Evolutionary conservation across 2,797 vertebrate species (phyloP).

Genomic region (Sebastes reedi): DNA sequence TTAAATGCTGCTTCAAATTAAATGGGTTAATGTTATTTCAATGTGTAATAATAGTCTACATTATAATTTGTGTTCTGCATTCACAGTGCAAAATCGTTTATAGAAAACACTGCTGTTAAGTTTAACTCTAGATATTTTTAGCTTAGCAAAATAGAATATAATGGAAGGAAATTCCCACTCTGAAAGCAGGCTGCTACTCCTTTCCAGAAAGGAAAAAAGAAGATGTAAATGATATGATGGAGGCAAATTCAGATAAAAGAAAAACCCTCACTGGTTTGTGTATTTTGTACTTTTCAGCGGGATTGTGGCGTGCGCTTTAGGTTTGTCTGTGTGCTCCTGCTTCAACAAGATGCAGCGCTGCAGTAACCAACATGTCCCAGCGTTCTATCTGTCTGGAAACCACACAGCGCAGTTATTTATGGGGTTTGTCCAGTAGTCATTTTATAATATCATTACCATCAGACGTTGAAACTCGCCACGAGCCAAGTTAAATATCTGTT

Average conservation of each 20-base stretch:
- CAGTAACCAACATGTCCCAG: slow-evolving; percentile 70
- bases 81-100: slow-evolving; percentile 48
- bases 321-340: slow-evolving; percentile 40
- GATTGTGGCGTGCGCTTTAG: slow-evolving; percentile 17
- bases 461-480: slow-evolving; percentile 69
- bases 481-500: slow-evolving; percentile 86
- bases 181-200: slow-evolving; percentile 51
- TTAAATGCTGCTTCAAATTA: neutral
- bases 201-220: slow-evolving; percentile 44
- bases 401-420: slow-evolving; percentile 81
- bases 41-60: neutral
- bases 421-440: slow-evolving; percentile 82
- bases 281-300: slow-evolving; percentile 42
- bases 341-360: slow-evolving; percentile 67
- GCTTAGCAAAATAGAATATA: slow-evolving; percentile 70
- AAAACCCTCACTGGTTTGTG: slow-evolving; percentile 39
- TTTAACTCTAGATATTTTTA: slow-evolving; percentile 72
- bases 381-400: slow-evolving; percentile 80
- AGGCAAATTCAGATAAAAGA: slow-evolving; percentile 41
- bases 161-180: slow-evolving; percentile 73
- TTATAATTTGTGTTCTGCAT: slow-evolving; percentile 21
- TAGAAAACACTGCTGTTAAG: slow-evolving; percentile 59
- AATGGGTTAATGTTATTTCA: slow-evolving; percentile 17
- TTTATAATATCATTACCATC: slow-evolving; percentile 86
- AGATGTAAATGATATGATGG: slow-evolving; percentile 64